Percentiles rank a stretch among this genome's conserved stretches.
Evolutionary conservation across 2,888 invertebrate species (phyloP).

Genomic region (Andrena dorsata): DNA sequence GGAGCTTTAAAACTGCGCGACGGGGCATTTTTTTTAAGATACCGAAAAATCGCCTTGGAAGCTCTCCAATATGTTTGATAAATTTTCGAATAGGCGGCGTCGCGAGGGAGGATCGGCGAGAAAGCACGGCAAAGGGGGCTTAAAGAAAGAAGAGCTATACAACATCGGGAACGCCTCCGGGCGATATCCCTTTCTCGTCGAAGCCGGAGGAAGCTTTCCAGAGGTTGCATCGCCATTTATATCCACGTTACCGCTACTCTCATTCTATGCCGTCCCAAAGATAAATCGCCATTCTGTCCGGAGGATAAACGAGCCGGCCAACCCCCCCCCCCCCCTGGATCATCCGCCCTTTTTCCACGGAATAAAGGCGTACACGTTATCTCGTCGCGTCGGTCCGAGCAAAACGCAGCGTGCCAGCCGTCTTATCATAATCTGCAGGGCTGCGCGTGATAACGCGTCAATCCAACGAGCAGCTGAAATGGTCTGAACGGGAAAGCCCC

Average conservation of each 20-base stretch:
- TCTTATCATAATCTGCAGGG: too few species aligned
- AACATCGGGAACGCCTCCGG: neutral
- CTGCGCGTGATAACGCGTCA: too few species aligned
- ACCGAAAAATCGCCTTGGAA: too few species aligned
- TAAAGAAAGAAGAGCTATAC: neutral
- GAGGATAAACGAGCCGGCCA: slow-evolving; percentile 47
- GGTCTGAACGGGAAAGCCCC: too few species aligned
- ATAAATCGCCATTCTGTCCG: slow-evolving; percentile 59
- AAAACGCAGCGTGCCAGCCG: too few species aligned
- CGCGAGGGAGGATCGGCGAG: too few species aligned
- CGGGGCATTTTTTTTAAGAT: too few species aligned
- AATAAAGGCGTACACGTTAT: neutral
- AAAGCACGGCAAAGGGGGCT: neutral
- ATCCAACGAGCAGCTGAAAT: too few species aligned
- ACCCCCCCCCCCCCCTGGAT: neutral
- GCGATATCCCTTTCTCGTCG: neutral
- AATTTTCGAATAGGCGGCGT: too few species aligned
- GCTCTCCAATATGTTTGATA: too few species aligned
- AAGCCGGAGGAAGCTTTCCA: slow-evolving; percentile 24
- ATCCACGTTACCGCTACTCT: slow-evolving; percentile 43
- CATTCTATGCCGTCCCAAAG: slow-evolving; percentile 52
- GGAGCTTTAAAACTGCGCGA: too few species aligned
- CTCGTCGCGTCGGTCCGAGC: too few species aligned
- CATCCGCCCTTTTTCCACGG: neutral
- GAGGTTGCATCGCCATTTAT: slow-evolving; percentile 53